Evolutionary conservation across 2,113 vertebrate genomes (phyloP).

Genomic region (Merops nubicus): DNA sequence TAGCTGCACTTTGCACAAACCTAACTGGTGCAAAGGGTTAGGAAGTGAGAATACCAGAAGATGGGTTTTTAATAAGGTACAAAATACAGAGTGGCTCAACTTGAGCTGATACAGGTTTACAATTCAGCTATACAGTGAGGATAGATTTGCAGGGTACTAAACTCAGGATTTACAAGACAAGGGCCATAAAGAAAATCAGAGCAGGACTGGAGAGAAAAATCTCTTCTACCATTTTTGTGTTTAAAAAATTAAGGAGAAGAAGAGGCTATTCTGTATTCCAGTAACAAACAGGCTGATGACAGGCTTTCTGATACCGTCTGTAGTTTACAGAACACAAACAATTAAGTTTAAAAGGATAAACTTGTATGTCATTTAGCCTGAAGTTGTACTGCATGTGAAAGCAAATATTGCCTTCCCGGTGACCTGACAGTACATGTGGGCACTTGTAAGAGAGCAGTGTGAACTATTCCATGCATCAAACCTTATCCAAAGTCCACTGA

Average conservation of each 20-base stretch:
- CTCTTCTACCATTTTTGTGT: background rate
- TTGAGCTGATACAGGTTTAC: background rate
- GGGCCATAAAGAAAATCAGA: background rate
- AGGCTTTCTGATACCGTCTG: background rate
- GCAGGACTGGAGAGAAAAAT: background rate
- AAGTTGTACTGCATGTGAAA: constrained; percentile 25
- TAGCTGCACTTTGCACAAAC: background rate
- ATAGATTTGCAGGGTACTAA: background rate
- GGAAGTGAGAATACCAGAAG: background rate
- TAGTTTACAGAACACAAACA: constrained; percentile 52
- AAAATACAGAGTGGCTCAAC: background rate
- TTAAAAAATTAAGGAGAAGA: background rate
- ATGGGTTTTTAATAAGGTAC: background rate
- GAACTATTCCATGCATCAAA: background rate
- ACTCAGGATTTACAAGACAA: background rate
- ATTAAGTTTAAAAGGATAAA: constrained; percentile 56
- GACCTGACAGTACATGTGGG: background rate
- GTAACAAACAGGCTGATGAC: background rate
- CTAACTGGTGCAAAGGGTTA: background rate
- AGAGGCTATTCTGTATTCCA: background rate
- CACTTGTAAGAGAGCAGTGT: background rate
- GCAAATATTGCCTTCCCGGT: constrained; percentile 28
- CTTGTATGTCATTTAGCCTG: constrained; percentile 21
- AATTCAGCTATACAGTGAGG: background rate
- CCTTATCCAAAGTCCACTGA: background rate